phyloP scores from a whole-genome alignment of 1,140 invertebrate genomes.

The Hyphantria cunea region DNA sequence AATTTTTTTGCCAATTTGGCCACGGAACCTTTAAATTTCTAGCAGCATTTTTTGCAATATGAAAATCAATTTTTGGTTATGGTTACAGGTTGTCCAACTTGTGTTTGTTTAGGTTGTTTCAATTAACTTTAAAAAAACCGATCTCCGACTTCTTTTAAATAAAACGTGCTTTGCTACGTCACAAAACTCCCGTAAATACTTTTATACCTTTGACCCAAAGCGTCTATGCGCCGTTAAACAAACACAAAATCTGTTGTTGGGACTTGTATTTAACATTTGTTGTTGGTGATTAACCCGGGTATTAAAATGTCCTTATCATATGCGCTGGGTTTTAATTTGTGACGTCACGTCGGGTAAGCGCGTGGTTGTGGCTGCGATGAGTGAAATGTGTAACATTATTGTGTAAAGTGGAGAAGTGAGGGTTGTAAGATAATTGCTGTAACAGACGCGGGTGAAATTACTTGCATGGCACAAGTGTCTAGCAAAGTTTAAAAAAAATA shows the following conservation, averaged over 20 bases:
- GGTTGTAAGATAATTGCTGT: not conserved
- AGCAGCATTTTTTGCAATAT: too few relatives aligned
- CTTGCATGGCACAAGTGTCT: too few relatives aligned
- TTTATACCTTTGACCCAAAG: not conserved
- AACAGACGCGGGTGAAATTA: too few relatives aligned
- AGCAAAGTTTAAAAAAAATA: too few relatives aligned
- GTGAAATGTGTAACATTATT: conserved; percentile 5
- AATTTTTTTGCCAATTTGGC: too few relatives aligned
- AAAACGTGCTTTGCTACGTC: too few relatives aligned
- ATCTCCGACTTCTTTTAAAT: too few relatives aligned
- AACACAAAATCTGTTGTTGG: conserved; percentile 8
- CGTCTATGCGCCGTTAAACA: not conserved
- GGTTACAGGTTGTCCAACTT: too few relatives aligned
- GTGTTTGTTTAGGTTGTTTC: too few relatives aligned
- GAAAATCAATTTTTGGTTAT: too few relatives aligned
- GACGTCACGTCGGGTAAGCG: conserved; percentile 10
- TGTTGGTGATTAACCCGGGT: conserved; percentile 6
- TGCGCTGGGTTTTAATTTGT: conserved; percentile 13
- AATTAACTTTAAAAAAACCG: too few relatives aligned
- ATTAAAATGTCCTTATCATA: conserved; percentile 22
- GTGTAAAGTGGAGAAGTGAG: not conserved
- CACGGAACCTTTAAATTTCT: too few relatives aligned
- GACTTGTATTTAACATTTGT: not conserved
- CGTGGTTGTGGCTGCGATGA: not conserved
- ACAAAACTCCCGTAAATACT: not conserved